Base-by-base conservation (phyloP, 2,113 vertebrate species). In the Corythaixoides concolor region DNA sequence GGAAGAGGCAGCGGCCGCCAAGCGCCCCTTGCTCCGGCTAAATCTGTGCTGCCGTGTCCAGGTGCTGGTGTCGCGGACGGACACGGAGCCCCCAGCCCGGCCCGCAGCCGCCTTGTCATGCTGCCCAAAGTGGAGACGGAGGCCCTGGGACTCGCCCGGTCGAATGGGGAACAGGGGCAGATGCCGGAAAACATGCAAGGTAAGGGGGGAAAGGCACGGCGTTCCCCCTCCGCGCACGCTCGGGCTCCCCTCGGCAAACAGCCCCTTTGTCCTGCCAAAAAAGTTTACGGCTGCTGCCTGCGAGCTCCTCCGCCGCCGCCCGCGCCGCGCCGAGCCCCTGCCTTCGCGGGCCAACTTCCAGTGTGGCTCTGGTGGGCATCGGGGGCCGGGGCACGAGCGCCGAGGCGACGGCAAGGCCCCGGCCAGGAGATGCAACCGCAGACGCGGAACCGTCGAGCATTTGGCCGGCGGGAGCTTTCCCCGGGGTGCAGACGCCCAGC, bases 101-200 rank as follows among this genome's bases (percentile, higher is more conserved):
- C 98, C 96, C 97, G 98, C 97, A 91, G 98, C 98, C 99, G 98
- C 98, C 97, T 90, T 90, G 99, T 98, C 99, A 99, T 99, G 99
- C 99, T 99, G 97, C 99, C 99, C 96, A 99, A 99, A 99, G 98
- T 98, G 98, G 99, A 99, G 98, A 98, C 99, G 96, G 99, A 99
- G 98, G 98, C 99, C 92, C 97, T 99, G 95, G 99, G 99, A 98
- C 98, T 99, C 97, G 97, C 98, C 97, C 98, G 99, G 96, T 98
- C 99, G 98, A 99, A 99, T 99, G 99, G 99, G 97, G 99, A 99
- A 97, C 99, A 99, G 95, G 98, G 99, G 92, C 99, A 98, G 98
- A 99, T 99, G 99, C 98, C 99, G 97, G 98, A 99, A 97, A 99
- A 98, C 97, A 99, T 99, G 99, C 99, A 99, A 99, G 99, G 99